Evolutionary conservation across 2,888 invertebrate species (phyloP), one percentile per base, ranked within the genome.

Genomic region (Archips xylosteana): DNA sequence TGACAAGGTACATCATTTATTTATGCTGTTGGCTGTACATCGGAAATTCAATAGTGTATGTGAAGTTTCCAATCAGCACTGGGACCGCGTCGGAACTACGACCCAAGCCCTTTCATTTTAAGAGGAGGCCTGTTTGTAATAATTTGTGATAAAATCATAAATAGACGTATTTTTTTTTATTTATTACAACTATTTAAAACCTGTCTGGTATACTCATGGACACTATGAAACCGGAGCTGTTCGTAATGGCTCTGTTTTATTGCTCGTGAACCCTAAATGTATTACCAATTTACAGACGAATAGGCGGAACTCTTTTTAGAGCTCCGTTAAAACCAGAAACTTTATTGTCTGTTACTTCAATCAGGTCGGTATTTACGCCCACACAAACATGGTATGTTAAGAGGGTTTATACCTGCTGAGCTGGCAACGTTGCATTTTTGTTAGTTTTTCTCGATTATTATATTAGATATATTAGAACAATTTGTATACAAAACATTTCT

Each of bases 211-310:
- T 72, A 54, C 42, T 36, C 8, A 51, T 36, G 65, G 36, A 10
- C 15, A 49, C 49, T 23, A 36, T 39, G 32, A 63, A 73, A 39
- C 47, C 36, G 15, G 49, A 65, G 36, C 36, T 63, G 47, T 73
- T 57, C 45, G 47, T 62, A 63, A 54, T 45, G 34, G 45, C 45
- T 15, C 54, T 6, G 23, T 72, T 73, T 73, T 73, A 73, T 73
- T 15, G 67, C 57, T 63, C 68, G 68, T 73, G 67, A 73, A 73
- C 63, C 59, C 34, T 73, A 73, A 73, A 73, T 67, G 68, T 73
- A 68, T 73, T 68, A 73, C 68, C 72, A 73, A 73, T 68, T 73
- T 73, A 36, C 62, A 57, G 36, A 54, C 54, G 67, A 67, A 67
- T 47, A 67, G 51, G 72, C 67, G 62, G 62, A 72, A 71, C 61